Base-by-base conservation (phyloP, 2,113 vertebrate genomes). In the Anhinga rufa region DNA sequence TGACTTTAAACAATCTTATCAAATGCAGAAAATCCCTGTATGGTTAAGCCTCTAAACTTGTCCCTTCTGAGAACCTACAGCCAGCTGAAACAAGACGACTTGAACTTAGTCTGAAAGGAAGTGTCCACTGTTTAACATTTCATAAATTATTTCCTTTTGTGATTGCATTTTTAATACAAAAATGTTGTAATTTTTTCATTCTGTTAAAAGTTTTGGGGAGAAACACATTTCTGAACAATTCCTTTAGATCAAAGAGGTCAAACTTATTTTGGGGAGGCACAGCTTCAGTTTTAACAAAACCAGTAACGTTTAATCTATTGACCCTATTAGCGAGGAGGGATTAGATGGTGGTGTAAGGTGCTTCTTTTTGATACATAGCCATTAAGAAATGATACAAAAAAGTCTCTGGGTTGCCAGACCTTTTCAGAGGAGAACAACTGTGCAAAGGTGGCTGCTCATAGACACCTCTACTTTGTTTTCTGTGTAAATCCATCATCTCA, bases 311-410 rank as follows among this genome's bases (percentile, higher is more conserved):
- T 57, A 52, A 74, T 48, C 31, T 74, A 10, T 42, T 60, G 46
- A 65, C 14, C 3, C 4, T 69, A 2, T 18, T 29, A 74, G 31
- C 0, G 5, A 86, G 24, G 11, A 3, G 1, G 32, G 17, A 49
- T 68, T 51, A 46, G 25, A 46, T 16, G 16, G 17, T 51, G 12
- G 25, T 42, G 17, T 70, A 29, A 78, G 2, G 18, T 40, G 29
- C 14, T 79, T 32, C 10, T 17, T 88, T 74, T 75, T 87, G 42
- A 21, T 51, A 13, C 21, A 36, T 2, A 48, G 7, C 10, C 36
- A 29, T 71, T 51, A 71, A 62, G 57, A 76, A 80, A 46, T 8
- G 4, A 10, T 22, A 68, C 10, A 78, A 64, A 64, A 19, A 38
- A 2, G 31, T 17, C 8, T 85, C 19, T 62, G 17, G 9, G 13